Evolutionary conservation across 1,140 invertebrate species (phyloP).

Genomic region (Leptinotarsa texana): DNA sequence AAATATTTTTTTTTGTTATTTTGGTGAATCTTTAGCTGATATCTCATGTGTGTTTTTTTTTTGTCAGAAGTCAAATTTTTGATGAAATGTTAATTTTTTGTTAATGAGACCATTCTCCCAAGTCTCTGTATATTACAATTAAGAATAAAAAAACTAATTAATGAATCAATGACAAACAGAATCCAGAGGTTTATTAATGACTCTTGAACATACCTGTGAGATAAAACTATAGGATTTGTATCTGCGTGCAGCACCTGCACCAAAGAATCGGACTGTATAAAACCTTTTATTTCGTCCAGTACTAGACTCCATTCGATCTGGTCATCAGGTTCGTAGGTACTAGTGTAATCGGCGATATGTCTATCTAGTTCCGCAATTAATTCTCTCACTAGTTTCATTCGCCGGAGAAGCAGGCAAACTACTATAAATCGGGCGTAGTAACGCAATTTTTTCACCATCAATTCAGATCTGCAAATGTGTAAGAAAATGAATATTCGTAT

Average conservation of each 20-base stretch:
- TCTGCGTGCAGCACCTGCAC: constrained; percentile 87
- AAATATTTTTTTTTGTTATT: no score
- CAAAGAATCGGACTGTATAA: constrained; percentile 89
- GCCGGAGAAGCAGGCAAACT: constrained; percentile 91
- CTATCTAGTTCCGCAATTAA: constrained; percentile 88
- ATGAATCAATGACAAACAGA: no score
- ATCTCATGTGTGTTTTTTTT: no score
- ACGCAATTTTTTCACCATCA: constrained; percentile 97
- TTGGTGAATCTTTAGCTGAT: no score
- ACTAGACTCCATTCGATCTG: constrained; percentile 95
- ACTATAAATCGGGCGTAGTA: constrained; percentile 98
- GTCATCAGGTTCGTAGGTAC: constrained; percentile 94
- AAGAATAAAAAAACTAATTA: no score
- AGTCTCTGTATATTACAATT: no score
- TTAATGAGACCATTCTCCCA: no score
- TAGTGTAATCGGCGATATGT: constrained; percentile 92
- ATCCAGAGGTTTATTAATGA: neutral
- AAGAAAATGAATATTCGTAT: neutral
- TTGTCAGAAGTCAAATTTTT: no score
- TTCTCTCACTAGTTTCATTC: constrained; percentile 92
- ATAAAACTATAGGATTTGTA: constrained; percentile 78
- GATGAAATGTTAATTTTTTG: no score
- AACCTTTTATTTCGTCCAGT: constrained; percentile 91
- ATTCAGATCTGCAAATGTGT: constrained; percentile 70
- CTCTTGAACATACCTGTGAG: constrained; percentile 67